Evolutionary conservation across 1,140 invertebrate species (phyloP).

Genomic region (Conopomorpha cramerella): DNA sequence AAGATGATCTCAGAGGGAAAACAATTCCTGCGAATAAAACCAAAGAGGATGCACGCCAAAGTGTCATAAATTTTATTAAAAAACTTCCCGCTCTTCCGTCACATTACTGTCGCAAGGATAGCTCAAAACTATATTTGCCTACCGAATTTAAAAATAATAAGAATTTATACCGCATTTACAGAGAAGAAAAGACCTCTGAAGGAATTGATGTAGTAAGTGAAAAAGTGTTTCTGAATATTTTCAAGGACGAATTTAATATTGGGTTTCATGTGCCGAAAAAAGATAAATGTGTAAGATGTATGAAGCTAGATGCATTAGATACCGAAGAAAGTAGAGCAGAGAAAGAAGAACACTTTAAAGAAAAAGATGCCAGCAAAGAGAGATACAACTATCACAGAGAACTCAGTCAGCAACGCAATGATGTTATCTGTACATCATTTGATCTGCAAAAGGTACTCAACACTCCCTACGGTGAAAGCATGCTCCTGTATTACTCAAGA

Average conservation of each 20-base stretch:
- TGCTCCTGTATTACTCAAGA: constrained; percentile 8
- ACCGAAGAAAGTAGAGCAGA: constrained; percentile 3
- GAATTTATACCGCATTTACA: neutral
- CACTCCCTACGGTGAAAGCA: no score
- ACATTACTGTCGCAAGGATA: neutral
- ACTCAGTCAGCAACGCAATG: neutral
- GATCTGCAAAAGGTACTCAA: constrained; percentile 12
- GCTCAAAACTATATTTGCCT: neutral
- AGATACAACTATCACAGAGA: constrained; percentile 7
- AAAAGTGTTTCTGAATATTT: constrained; percentile 6
- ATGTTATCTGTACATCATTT: neutral
- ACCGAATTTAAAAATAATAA: neutral
- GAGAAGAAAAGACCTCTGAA: neutral
- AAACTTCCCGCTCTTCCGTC: neutral
- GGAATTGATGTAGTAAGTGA: constrained; percentile 4
- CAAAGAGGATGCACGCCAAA: neutral
- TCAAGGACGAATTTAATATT: constrained; percentile 9
- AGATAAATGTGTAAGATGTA: constrained; percentile 9
- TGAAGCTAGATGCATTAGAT: constrained; percentile 4
- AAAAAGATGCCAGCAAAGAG: constrained; percentile 6
- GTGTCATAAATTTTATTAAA: neutral
- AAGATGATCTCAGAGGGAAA: neutral
- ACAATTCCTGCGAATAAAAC: neutral
- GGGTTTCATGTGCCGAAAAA: constrained; percentile 9
- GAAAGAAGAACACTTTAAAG: constrained; percentile 3